Evolutionary conservation across 2,888 invertebrate species (phyloP).

Genomic region (Ochropleura leucogaster): DNA sequence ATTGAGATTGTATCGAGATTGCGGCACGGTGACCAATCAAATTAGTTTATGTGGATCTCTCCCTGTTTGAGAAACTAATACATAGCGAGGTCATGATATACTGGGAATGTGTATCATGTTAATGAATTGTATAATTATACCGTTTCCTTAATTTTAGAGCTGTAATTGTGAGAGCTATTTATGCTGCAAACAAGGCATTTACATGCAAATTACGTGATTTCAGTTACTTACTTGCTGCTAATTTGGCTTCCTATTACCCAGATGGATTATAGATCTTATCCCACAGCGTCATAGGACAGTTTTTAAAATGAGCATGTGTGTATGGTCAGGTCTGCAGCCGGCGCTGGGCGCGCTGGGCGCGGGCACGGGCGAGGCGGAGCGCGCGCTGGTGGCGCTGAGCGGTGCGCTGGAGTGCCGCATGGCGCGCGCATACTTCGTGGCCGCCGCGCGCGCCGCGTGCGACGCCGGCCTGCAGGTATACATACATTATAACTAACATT

Average conservation of each 20-base stretch:
- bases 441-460: slow-evolving; percentile 95
- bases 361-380: slow-evolving; percentile 94
- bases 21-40: too few species aligned
- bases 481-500: too few species aligned
- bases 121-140: neutral
- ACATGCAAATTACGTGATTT: neutral
- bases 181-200: neutral
- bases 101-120: neutral
- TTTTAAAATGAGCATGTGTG: neutral
- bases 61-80: too few species aligned
- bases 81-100: too few species aligned
- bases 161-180: neutral
- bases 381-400: slow-evolving; percentile 92
- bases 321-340: slow-evolving; percentile 91
- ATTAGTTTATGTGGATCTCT: too few species aligned
- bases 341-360: slow-evolving; percentile 94
- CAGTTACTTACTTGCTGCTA: neutral
- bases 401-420: slow-evolving; percentile 95
- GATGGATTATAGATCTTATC: neutral
- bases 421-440: slow-evolving; percentile 95
- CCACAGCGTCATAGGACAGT: neutral
- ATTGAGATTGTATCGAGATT: too few species aligned
- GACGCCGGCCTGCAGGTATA: slow-evolving; percentile 90
- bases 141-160: neutral
- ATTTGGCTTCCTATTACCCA: neutral